phyloP scores from a whole-genome alignment of 2,888 invertebrate species.

The Drosophila buzzatii region DNA sequence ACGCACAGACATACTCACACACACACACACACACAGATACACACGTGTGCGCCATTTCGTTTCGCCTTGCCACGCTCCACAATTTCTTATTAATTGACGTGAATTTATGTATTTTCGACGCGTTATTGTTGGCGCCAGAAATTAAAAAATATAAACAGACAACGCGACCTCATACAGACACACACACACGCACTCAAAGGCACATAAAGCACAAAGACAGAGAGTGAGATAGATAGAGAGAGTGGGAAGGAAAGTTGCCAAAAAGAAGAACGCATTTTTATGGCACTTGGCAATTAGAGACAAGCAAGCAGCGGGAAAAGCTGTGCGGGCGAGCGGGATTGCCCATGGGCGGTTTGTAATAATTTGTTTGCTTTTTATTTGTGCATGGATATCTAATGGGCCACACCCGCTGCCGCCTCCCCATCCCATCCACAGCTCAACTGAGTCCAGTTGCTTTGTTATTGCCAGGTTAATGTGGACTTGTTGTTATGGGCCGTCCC shows the following conservation, averaged over 20 bases:
- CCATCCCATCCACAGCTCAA: neutral
- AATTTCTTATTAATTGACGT: conserved; percentile 81
- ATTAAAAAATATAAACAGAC: conserved; percentile 80
- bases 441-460: conserved; percentile 55
- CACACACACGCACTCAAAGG: conserved; percentile 30
- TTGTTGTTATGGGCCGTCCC: conserved; percentile 63
- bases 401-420: neutral
- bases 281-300: conserved; percentile 75
- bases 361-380: conserved; percentile 77
- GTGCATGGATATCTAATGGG: conserved; percentile 63
- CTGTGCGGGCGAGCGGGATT: conserved; percentile 2
- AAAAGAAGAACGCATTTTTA: conserved; percentile 64
- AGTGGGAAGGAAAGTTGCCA: neutral
- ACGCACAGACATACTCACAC: conserved; percentile 4
- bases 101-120: conserved; percentile 81
- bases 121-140: conserved; percentile 76
- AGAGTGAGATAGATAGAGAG: neutral
- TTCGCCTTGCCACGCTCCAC: conserved; percentile 65
- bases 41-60: conserved; percentile 61
- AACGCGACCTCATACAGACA: conserved; percentile 23
- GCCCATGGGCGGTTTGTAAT: conserved; percentile 59
- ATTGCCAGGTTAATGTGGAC: conserved; percentile 58
- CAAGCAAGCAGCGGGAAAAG: neutral
- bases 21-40: neutral
- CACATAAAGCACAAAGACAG: conserved; percentile 50